Evolutionary conservation across 1,140 invertebrate species (phyloP), one percentile per base, ranked within the genome.

Genomic region (Drosophila kurseongensis): DNA sequence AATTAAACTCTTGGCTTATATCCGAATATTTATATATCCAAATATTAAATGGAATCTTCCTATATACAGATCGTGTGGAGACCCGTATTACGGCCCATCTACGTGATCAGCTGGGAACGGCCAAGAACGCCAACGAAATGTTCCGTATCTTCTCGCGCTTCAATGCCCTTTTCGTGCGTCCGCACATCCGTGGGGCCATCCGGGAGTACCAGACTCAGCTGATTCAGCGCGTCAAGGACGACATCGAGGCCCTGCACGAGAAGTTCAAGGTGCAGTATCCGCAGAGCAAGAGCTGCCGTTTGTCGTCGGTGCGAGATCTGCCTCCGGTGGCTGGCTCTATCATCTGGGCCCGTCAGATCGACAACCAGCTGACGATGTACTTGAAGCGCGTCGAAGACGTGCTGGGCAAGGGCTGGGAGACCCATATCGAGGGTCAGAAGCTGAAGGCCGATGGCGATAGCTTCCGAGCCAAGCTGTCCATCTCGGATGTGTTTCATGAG

Each of bases 101-200:
- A 0, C 94, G 99, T 55, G 98, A 99, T 93, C 98, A 99, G 92
- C 94, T 99, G 1, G 98, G 98, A 35, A 98, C 98, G 4, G 98
- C 99, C 0, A 99, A 99, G 93, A 99, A 99, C 94, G 98, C 99
- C 14, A 99, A 99, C 93, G 99, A 99, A 93, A 99, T 99, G 99
- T 99, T 99, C 93, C 94, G 98, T 38, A 99, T 99, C 84, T 99
- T 99, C 93, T 98, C 97, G 8, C 95, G 98, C 14, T 99, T 99
- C 93, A 99, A 99, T 93, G 98, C 98, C 0, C 93, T 99, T 13
- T 99, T 99, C 94, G 98, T 99, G 5, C 95, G 99, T 13, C 98
- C 98, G 6, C 98, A 99, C 93, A 99, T 99, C 89, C 95, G 98
- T 65, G 99, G 99, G 16, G 99, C 99, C 29, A 99, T 99, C 77